Base-by-base conservation (phyloP, 2,113 vertebrate species). In the Gavialis gangeticus region DNA sequence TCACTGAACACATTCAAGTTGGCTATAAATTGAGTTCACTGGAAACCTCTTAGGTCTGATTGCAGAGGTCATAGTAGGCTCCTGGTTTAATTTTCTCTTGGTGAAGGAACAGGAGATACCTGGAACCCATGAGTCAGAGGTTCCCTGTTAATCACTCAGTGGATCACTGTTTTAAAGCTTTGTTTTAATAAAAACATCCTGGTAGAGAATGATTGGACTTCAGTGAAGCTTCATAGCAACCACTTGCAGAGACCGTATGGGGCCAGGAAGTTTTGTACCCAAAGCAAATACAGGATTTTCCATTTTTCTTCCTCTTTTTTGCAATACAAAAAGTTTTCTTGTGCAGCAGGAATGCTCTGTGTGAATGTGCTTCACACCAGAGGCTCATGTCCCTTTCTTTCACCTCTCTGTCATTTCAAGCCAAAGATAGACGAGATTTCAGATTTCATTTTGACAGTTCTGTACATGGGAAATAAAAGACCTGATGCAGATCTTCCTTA, bases 201-300 rank as follows among this genome's bases (percentile, higher is more conserved):
- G 75, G n/a, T 81, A 37, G 92, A 75, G 94, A 92, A 90, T 5
- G 86, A 63, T 59, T 18, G 9, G 1, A 1, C 87, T 84, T 91
- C 60, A 79, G 82, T 73, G 96, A 96, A 66, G 95, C 94, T 91
- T 93, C 79, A 90, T 81, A 55, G 89, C 78, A 89, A 89, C 91
- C 57, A 1, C 3, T 69, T 2, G 0, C 34, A 87, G 75, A 85
- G 37, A 83, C 27, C 1, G 1, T 6, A 1, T 2, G n/a, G 12
- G 67, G 37, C 59, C 79, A 17, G 91, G 91, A 87, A 88, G 59
- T 66, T 66, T 64, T 56, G 66, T 77, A 2, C 46, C 13, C n/a
- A 79, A 30, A 60, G 30, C n/a, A 78, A 55, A 79, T 71, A 22
- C 25, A 57, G 19, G 30, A 58, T 15, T 88, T 21, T 86, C 89